Percentiles rank a stretch among this genome's conserved stretches.
These are phyloP conservation scores for Papilio glaucus DNA, from an alignment of 1,140 invertebrate species.

Conservation along the genomic window DNA sequence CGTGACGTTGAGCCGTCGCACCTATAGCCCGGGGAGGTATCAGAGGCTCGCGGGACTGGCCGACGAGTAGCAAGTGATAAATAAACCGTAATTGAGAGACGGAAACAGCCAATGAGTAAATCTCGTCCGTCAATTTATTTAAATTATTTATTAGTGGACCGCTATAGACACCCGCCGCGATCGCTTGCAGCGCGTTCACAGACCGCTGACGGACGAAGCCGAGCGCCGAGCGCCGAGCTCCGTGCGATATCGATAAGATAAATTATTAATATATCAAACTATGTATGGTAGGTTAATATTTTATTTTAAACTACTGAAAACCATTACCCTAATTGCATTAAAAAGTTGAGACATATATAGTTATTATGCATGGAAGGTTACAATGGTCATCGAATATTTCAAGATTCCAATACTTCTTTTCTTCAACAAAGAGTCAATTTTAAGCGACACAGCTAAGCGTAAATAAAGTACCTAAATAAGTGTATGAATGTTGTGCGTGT, in stretches of 20 bases:
- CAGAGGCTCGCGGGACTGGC: constrained; percentile 51
- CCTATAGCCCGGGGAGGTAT: constrained; percentile 34
- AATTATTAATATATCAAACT: not conserved
- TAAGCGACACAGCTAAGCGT: no score
- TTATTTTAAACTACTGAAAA: no score
- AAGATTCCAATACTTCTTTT: no score
- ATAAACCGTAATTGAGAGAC: constrained; percentile 82
- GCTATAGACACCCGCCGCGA: constrained; percentile 80
- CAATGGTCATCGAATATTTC: no score
- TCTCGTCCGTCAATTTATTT: constrained; percentile 83
- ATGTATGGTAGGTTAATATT: no score
- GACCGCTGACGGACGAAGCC: constrained; percentile 65
- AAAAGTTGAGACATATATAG: no score
- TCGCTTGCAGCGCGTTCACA: constrained; percentile 77
- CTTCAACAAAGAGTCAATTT: no score
- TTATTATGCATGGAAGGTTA: no score
- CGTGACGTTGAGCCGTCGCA: constrained; percentile 15
- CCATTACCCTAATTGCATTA: no score
- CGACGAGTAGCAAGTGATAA: constrained; percentile 80
- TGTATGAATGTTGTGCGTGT: no score
- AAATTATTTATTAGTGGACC: constrained; percentile 83
- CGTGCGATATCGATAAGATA: constrained; percentile 57
- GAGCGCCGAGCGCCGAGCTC: constrained; percentile 46
- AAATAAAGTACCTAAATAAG: no score
- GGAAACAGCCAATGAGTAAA: constrained; percentile 83